Evolutionary conservation across 1,140 invertebrate species (phyloP).

Genomic region (Euwallacea similis): DNA sequence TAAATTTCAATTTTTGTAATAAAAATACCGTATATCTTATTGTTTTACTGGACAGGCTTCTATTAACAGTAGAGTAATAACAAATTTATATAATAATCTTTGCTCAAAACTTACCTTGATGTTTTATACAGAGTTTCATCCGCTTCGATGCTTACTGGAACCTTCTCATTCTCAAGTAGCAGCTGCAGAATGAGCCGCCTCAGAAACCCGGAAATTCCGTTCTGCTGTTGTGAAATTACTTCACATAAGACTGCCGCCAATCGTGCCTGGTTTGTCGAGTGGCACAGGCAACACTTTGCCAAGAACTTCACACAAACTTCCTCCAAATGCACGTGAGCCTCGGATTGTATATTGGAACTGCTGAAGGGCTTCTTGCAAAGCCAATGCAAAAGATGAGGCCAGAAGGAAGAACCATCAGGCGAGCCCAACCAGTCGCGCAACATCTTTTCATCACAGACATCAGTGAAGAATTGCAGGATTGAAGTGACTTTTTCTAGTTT

Average conservation of each 20-base stretch:
- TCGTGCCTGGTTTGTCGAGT: constrained; percentile 80
- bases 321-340: constrained; percentile 67
- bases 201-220: constrained; percentile 81
- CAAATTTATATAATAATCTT: too few relatives aligned
- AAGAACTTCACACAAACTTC: constrained; percentile 75
- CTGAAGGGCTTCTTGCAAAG: constrained; percentile 63
- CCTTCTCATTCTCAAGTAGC: constrained; percentile 82
- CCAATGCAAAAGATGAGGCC: constrained; percentile 76
- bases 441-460: constrained; percentile 74
- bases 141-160: constrained; percentile 61
- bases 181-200: constrained; percentile 82
- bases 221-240: constrained; percentile 69
- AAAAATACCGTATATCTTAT: too few relatives aligned
- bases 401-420: constrained; percentile 76
- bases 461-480: constrained; percentile 79
- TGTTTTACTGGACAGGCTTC: too few relatives aligned
- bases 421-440: constrained; percentile 87
- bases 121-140: constrained; percentile 52
- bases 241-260: constrained; percentile 77
- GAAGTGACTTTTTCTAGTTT: constrained; percentile 61
- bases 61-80: too few relatives aligned
- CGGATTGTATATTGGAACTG: constrained; percentile 57
- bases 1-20: too few relatives aligned
- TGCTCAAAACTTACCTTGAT: constrained; percentile 30
- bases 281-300: constrained; percentile 79